A percentile compares a stretch with the other conserved stretches of the same genome.
Conservation (phyloP, 2,888 invertebrate genomes). For the Temnothorax rugatulus region DNA sequence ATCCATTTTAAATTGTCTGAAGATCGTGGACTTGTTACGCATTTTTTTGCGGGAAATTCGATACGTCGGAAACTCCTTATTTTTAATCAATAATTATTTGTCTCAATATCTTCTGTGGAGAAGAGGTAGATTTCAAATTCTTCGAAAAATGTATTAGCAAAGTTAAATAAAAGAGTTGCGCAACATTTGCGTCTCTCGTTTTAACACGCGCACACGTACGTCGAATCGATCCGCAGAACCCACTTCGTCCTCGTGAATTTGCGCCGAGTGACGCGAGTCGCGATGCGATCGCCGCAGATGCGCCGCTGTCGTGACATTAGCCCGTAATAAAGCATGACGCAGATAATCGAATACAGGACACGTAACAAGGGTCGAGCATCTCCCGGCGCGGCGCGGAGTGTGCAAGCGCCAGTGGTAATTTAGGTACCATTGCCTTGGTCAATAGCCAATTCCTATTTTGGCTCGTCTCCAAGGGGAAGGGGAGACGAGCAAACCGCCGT, state of each 20-base stretch:
- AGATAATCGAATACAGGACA: constrained; percentile 85
- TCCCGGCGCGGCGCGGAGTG: constrained; percentile 66
- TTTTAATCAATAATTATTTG: background rate
- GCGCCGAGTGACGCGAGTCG: constrained; percentile 48
- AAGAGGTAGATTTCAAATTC: background rate
- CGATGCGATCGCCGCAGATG: constrained; percentile 67
- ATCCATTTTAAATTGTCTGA: background rate
- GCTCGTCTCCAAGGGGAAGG: constrained; percentile 81
- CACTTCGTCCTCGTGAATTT: constrained; percentile 57
- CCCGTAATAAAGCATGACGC: constrained; percentile 83
- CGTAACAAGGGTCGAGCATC: constrained; percentile 81
- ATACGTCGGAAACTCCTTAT: background rate
- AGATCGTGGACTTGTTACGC: background rate
- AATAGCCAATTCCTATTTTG: constrained; percentile 86
- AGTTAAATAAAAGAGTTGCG: background rate
- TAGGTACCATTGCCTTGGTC: constrained; percentile 84
- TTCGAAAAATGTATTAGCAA: background rate
- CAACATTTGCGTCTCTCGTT: background rate
- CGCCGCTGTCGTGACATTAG: constrained; percentile 77
- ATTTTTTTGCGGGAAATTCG: background rate
- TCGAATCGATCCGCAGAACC: constrained; percentile 46
- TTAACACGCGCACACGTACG: background rate
- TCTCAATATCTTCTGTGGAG: background rate
- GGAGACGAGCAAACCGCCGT: constrained; percentile 79
- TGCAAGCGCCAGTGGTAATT: constrained; percentile 80